Conservation (phyloP, 2,113 vertebrate species). For the Austrofundulus limnaeus region DNA sequence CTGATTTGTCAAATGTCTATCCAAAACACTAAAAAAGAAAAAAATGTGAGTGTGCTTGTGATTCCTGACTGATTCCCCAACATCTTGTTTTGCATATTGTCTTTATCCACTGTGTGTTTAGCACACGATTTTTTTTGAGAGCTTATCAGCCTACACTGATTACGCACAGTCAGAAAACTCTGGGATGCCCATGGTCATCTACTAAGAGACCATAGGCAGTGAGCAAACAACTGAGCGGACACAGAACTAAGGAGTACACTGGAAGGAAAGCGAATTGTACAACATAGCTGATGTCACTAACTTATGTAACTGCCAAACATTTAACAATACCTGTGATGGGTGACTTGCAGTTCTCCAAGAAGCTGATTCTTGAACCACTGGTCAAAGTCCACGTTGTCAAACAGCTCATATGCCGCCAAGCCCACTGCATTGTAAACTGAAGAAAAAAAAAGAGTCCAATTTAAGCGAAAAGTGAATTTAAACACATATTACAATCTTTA, state of each 20-base stretch:
- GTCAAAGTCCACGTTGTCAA: conserved; percentile 98
- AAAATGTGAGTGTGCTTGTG: no score
- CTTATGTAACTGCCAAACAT: not conserved
- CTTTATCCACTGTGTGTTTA: no score
- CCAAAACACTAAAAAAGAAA: no score
- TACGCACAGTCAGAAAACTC: no score
- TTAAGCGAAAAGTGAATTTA: not conserved
- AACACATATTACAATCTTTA: not conserved
- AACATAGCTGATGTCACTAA: conserved; percentile 10
- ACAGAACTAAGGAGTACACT: not conserved
- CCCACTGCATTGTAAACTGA: conserved; percentile 96
- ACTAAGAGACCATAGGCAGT: no score
- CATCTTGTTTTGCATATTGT: no score
- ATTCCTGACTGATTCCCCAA: no score
- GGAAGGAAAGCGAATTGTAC: conserved; percentile 22
- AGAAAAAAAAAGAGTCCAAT: not conserved
- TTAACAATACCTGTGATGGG: conserved; percentile 85
- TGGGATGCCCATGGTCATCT: no score
- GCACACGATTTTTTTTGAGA: no score
- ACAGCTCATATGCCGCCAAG: conserved; percentile 94
- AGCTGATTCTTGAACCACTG: conserved; percentile 98
- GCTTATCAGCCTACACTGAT: no score
- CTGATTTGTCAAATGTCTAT: no score
- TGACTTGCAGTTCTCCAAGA: conserved; percentile 91
- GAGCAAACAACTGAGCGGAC: no score